phyloP scores from a whole-genome alignment of 2,113 vertebrate genomes.

The Cyanoramphus novaezelandiae region DNA sequence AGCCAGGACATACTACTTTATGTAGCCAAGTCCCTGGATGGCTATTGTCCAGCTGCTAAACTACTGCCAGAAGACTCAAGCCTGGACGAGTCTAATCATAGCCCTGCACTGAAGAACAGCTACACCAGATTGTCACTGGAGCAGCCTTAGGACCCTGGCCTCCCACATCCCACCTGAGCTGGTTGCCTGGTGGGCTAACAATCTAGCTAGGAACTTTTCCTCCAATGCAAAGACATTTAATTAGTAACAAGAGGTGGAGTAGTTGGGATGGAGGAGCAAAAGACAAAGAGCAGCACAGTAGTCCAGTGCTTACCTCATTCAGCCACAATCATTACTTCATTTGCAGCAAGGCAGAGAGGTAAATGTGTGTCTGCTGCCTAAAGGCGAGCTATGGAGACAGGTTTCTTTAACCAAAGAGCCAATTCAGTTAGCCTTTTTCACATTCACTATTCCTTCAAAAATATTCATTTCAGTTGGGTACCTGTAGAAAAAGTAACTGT shows the following conservation, averaged over 20 bases:
- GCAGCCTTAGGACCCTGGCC: not conserved
- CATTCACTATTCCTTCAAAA: conserved; percentile 30
- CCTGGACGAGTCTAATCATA: not conserved
- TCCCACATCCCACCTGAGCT: not conserved
- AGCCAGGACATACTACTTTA: not conserved
- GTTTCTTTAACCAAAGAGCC: conserved; percentile 25
- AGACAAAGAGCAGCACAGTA: not conserved
- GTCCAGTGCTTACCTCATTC: not conserved
- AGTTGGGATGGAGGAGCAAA: not conserved
- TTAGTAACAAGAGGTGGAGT: conserved; percentile 1
- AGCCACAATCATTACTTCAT: not conserved
- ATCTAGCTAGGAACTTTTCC: not conserved
- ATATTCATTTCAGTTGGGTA: conserved; percentile 43
- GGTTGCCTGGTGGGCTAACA: not conserved
- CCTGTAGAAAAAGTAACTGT: conserved; percentile 56
- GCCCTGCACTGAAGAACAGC: not conserved
- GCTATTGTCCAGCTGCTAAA: not conserved
- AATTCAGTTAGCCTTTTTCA: conserved; percentile 27
- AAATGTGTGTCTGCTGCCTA: not conserved
- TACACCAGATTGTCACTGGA: not conserved
- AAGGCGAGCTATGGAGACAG: not conserved
- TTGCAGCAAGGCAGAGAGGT: not conserved
- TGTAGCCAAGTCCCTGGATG: not conserved
- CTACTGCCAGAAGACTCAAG: not conserved
- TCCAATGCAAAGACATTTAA: not conserved